These are phyloP conservation scores for Lasioglossum malachurum DNA, from an alignment of 2,888 invertebrate genomes.

Conservation along the genomic window DNA sequence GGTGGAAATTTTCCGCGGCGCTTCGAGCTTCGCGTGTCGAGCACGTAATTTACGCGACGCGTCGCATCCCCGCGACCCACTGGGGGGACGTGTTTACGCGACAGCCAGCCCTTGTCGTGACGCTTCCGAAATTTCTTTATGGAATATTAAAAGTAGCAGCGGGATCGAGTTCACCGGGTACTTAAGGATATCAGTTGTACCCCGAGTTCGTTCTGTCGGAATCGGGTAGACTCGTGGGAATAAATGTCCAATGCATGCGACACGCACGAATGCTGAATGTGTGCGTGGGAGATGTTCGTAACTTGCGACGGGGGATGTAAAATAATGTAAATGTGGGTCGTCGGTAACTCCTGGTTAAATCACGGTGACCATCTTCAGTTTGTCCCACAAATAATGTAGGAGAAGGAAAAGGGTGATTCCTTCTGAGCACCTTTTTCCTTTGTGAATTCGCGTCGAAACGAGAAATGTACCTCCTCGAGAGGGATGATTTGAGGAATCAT, in stretches of 20 bases:
- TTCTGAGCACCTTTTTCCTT: no score
- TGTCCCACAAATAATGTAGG: no score
- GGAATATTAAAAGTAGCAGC: not conserved
- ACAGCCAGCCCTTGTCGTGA: not conserved
- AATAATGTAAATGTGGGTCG: not conserved
- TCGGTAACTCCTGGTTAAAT: not conserved
- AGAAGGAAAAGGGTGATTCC: no score
- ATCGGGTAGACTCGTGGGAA: not conserved
- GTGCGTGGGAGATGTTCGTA: not conserved
- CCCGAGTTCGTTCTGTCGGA: not conserved
- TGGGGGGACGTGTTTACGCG: constrained; percentile 19
- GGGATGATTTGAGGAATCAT: no score
- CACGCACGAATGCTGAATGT: not conserved
- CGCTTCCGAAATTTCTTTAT: constrained; percentile 2
- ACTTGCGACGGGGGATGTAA: not conserved
- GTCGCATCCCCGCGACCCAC: constrained; percentile 11
- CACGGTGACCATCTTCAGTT: not conserved
- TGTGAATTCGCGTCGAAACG: no score
- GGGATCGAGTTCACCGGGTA: not conserved
- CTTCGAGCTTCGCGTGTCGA: not conserved
- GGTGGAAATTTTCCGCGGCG: constrained; percentile 17
- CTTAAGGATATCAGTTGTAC: not conserved
- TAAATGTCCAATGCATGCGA: not conserved
- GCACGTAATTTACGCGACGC: constrained; percentile 32
- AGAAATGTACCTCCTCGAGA: no score